phyloP scores from a whole-genome alignment of 2,113 vertebrate species.

The Dromiciops gliroides region DNA sequence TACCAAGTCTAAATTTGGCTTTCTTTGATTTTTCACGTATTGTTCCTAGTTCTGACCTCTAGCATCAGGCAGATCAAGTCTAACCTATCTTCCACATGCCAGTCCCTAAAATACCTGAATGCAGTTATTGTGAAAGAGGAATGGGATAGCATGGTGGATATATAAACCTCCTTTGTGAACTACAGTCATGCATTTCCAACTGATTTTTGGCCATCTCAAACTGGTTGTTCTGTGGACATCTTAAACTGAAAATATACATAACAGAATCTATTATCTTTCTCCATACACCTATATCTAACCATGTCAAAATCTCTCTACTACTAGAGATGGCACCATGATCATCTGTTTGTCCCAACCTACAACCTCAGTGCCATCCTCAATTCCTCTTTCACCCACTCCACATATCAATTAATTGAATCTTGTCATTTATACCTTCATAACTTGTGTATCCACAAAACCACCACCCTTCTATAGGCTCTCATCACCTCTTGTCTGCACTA shows the following conservation, averaged over 20 bases:
- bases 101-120: background rate
- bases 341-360: background rate
- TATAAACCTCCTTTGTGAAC: background rate
- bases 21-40: background rate
- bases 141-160: background rate
- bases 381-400: background rate
- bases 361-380: background rate
- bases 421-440: too few species aligned
- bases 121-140: background rate
- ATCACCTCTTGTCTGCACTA: background rate
- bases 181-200: too few species aligned
- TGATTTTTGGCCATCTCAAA: background rate
- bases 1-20: background rate
- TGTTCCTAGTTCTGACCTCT: background rate
- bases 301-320: background rate
- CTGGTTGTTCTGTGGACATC: background rate
- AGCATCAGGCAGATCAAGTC: background rate
- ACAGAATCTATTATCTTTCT: background rate
- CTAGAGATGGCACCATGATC: background rate
- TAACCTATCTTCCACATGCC: background rate
- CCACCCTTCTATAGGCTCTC: background rate
- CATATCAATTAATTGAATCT: background rate
- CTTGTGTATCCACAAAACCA: too few species aligned
- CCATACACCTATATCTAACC: background rate
- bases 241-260: background rate